Evolutionary conservation across 2,888 invertebrate species (phyloP).

Genomic region (Zaprionus bogoriensis): DNA sequence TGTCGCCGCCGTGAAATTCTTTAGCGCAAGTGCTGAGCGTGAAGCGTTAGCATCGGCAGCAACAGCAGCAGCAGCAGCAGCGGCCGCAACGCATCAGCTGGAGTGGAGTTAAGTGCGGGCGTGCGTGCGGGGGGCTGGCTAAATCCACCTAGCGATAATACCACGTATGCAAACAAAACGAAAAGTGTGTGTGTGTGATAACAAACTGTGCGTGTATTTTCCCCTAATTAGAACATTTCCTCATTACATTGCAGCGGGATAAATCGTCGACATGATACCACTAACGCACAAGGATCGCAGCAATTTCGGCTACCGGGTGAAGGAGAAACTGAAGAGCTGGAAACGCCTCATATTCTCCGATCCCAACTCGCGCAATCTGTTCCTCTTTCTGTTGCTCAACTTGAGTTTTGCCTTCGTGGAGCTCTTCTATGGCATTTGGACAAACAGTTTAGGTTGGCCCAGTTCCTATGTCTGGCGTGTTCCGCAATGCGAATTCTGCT

Average conservation of each 20-base stretch:
- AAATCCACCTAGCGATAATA: constrained; percentile 60
- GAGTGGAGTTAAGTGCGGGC: constrained; percentile 16
- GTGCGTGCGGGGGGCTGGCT: constrained; percentile 17
- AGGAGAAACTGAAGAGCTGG: constrained; percentile 90
- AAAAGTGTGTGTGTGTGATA: constrained; percentile 27
- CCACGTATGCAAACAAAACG: constrained; percentile 81
- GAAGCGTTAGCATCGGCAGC: constrained; percentile 19
- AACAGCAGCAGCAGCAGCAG: no score
- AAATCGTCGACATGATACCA: constrained; percentile 72
- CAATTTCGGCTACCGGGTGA: constrained; percentile 86
- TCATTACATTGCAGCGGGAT: background rate
- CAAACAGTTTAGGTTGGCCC: constrained; percentile 90
- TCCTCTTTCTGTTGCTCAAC: constrained; percentile 95
- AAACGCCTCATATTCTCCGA: constrained; percentile 95
- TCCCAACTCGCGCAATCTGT: constrained; percentile 95
- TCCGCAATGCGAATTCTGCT: background rate
- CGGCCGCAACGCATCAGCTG: constrained; percentile 43
- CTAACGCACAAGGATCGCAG: constrained; percentile 91
- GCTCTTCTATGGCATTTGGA: constrained; percentile 94
- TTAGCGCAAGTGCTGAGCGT: constrained; percentile 15
- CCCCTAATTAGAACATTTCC: background rate
- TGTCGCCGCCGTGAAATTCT: constrained; percentile 47
- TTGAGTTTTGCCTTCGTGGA: constrained; percentile 98
- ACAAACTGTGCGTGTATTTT: constrained; percentile 12
- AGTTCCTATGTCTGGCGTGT: background rate